Base-by-base conservation (phyloP, 2,797 vertebrate genomes). In the Coranthus polyacanthus region DNA sequence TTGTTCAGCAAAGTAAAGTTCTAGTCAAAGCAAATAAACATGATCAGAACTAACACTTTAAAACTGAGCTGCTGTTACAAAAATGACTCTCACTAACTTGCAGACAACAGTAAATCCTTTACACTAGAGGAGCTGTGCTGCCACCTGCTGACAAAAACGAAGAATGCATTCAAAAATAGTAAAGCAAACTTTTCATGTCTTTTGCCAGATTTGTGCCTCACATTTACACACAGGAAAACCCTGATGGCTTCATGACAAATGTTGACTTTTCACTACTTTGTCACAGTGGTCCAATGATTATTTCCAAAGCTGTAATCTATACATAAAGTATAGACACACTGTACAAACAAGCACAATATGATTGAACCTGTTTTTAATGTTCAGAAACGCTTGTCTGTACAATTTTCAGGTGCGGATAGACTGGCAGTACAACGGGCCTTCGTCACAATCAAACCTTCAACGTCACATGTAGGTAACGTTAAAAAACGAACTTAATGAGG, bases 111-210 rank as follows among this genome's bases (percentile, higher is more conserved):
- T 0, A 13, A 15, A 2, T 21, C 26, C 21, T 13, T 12, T 1
- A 36, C 5, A 3, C 12, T 49, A 8, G 15, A 68, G 32, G 72
- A 13, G 16, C n/a, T 72, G 32, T 86, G 83, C 84, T 87, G 87
- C 90, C 89, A 82, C 26, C 91, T 88, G 3, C 72, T 90, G 91
- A 38, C 42, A 24, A 65, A 75, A 81, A 10, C 8, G 2, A 1
- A 66, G 45, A 72, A 71, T 45, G 18, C 46, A 72, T n/a, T 29
- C 34, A 16, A 17, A 12, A 51, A 18, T 7, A 24, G 5, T 1
- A 52, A 18, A 9, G n/a, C 15, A 11, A n/a, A 15, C 11, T 34
- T 13, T n/a, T 21, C 12, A 1, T 43, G n/a, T n/a, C n/a, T n/a
- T n/a, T n/a, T n/a, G n/a, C n/a, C n/a, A n/a, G n/a, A n/a, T n/a